These are phyloP conservation scores for Pseudorasbora parva DNA, from an alignment of 2,113 vertebrate genomes.

Conservation along the genomic window DNA sequence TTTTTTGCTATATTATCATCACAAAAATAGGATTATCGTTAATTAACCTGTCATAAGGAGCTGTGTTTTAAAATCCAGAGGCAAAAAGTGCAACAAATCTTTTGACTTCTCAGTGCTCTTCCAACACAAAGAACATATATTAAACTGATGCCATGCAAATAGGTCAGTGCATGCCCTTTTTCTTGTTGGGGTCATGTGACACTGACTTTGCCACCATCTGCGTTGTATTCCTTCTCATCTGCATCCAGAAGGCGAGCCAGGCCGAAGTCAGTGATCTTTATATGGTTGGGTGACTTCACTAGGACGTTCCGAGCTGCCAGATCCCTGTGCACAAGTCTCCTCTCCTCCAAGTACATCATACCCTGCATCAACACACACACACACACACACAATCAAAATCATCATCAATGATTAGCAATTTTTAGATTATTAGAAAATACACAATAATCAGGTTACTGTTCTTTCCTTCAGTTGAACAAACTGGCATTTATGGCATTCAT, in stretches of 20 bases:
- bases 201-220: constrained; percentile 94
- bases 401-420: no score
- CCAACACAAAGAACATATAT: constrained; percentile 11
- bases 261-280: constrained; percentile 99
- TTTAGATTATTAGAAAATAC: no score
- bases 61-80: constrained; percentile 38
- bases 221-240: constrained; percentile 97
- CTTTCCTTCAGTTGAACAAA: neutral
- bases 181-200: neutral
- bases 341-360: constrained; percentile 98
- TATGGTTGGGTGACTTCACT: constrained; percentile 97
- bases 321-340: constrained; percentile 93
- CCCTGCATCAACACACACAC: constrained; percentile 76
- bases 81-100: constrained; percentile 15
- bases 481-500: neutral
- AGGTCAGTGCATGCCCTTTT: neutral
- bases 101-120: constrained; percentile 36
- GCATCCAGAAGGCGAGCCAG: constrained; percentile 92
- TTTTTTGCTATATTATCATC: neutral
- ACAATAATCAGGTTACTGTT: neutral
- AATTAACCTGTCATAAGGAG: constrained; percentile 54
- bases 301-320: constrained; percentile 95
- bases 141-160: neutral
- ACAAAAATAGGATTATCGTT: neutral
- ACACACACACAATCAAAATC: neutral